These are phyloP conservation scores for Corythoichthys intestinalis DNA, from an alignment of 2,113 vertebrate genomes.

Conservation along the genomic window DNA sequence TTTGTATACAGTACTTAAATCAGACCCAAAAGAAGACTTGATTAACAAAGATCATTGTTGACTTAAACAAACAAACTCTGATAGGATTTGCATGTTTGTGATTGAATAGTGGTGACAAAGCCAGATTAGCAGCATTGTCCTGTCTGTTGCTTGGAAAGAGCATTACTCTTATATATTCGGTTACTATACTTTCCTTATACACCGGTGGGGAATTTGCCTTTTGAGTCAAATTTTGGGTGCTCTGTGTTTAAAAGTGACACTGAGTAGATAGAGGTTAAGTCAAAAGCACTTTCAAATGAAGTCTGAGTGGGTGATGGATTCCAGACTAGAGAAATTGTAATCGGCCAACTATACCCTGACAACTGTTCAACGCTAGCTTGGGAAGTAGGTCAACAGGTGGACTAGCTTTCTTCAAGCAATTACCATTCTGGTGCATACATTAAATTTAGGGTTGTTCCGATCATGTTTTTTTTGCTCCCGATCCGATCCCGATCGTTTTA, in stretches of 20 bases:
- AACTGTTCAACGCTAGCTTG: conserved; percentile 47
- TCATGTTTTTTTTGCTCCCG: too few species aligned
- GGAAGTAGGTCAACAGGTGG: conserved; percentile 66
- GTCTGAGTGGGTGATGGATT: conserved; percentile 31
- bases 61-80: neutral
- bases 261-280: conserved; percentile 40
- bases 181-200: conserved; percentile 26
- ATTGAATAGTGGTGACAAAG: neutral
- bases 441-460: neutral
- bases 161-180: conserved; percentile 6
- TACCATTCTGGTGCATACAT: neutral
- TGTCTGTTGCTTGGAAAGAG: conserved; percentile 6
- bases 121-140: conserved; percentile 5
- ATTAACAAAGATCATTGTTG: neutral
- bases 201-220: conserved; percentile 26
- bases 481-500: too few species aligned
- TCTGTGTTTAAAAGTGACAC: conserved; percentile 34
- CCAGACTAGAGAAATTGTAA: conserved; percentile 57
- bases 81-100: neutral
- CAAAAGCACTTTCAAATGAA: conserved; percentile 46
- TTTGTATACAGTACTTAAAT: conserved; percentile 13
- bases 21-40: neutral
- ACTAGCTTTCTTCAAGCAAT: conserved; percentile 7
- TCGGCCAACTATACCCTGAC: conserved; percentile 49
- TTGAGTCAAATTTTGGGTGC: conserved; percentile 48